A percentile compares a stretch with the other conserved stretches of the same genome.
phyloP scores from a whole-genome alignment of 2,113 vertebrate species.

The Pardalotus punctatus region DNA sequence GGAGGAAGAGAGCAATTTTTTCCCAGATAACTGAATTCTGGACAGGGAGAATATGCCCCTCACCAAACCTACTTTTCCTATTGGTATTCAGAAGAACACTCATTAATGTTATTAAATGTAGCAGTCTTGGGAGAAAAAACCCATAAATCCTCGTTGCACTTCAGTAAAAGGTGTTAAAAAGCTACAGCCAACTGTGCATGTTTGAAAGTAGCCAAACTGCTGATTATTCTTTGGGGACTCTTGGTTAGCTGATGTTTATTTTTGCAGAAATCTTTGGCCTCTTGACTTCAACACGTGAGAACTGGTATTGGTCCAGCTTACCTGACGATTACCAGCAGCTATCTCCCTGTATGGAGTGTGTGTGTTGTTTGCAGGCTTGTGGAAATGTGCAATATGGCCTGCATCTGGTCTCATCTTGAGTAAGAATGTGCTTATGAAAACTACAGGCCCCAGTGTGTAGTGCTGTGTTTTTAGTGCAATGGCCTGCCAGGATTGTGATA shows the following conservation, averaged over 20 bases:
- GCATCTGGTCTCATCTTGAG: slow-evolving; percentile 15
- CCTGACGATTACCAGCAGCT: neutral
- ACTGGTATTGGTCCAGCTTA: neutral
- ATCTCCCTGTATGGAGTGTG: rapidly evolving
- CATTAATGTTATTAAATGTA: neutral
- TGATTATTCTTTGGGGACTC: neutral
- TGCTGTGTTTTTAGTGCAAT: neutral
- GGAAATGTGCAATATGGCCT: slow-evolving; percentile 19
- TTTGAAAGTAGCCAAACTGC: neutral
- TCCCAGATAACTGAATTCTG: slow-evolving; percentile 14
- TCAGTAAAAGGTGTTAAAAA: neutral
- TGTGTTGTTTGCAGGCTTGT: neutral
- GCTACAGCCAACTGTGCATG: neutral
- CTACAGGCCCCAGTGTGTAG: slow-evolving; percentile 68
- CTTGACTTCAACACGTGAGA: rapidly evolving
- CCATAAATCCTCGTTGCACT: neutral
- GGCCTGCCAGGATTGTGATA: neutral
- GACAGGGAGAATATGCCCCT: neutral
- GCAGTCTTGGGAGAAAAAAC: neutral
- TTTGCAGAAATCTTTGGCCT: neutral
- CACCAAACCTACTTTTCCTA: neutral
- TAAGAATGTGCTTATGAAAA: neutral
- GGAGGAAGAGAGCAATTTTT: neutral
- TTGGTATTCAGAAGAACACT: neutral
- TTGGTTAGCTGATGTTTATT: neutral